Evolutionary conservation across 2,888 invertebrate genomes (phyloP).

Genomic region (Drosophila nr. perissopoda): DNA sequence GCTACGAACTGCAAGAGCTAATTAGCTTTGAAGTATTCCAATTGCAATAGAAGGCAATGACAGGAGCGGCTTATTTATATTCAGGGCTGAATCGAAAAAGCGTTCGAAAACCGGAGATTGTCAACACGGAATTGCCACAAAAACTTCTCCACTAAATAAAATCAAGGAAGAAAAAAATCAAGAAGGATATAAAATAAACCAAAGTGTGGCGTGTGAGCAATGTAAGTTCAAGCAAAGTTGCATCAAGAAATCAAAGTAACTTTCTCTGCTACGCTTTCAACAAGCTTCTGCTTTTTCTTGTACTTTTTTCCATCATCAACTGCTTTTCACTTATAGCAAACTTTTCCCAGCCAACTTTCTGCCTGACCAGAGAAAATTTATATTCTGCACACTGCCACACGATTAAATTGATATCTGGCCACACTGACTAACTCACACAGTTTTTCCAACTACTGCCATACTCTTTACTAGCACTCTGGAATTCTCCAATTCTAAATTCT

Average conservation of each 20-base stretch:
- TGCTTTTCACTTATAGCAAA: slow-evolving; percentile 74
- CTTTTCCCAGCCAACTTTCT: slow-evolving; percentile 57
- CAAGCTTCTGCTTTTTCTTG: slow-evolving; percentile 5
- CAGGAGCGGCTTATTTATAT: slow-evolving; percentile 44
- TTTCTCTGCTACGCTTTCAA: slow-evolving; percentile 51
- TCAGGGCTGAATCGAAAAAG: slow-evolving; percentile 34
- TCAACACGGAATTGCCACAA: slow-evolving; percentile 42
- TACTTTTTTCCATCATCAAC: slow-evolving; percentile 61
- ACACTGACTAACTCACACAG: background rate
- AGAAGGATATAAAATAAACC: slow-evolving; percentile 21
- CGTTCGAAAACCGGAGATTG: slow-evolving; percentile 30
- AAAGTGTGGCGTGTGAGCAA: slow-evolving; percentile 57
- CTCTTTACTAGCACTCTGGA: background rate
- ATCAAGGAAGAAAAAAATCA: slow-evolving; percentile 10
- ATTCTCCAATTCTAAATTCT: background rate
- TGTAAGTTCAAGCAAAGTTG: slow-evolving; percentile 70
- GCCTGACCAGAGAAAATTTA: slow-evolving; percentile 49
- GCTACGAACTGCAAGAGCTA: slow-evolving; percentile 9
- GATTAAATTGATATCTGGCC: slow-evolving; percentile 19
- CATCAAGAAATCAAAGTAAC: slow-evolving; percentile 73
- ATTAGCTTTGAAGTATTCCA: slow-evolving; percentile 13
- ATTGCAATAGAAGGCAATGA: slow-evolving; percentile 9
- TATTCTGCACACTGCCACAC: slow-evolving; percentile 43
- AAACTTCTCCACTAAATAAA: slow-evolving; percentile 58
- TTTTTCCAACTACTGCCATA: background rate